These are phyloP conservation scores for Scarus forsteni DNA, from an alignment of 2,797 vertebrate genomes.

Conservation along the genomic window DNA sequence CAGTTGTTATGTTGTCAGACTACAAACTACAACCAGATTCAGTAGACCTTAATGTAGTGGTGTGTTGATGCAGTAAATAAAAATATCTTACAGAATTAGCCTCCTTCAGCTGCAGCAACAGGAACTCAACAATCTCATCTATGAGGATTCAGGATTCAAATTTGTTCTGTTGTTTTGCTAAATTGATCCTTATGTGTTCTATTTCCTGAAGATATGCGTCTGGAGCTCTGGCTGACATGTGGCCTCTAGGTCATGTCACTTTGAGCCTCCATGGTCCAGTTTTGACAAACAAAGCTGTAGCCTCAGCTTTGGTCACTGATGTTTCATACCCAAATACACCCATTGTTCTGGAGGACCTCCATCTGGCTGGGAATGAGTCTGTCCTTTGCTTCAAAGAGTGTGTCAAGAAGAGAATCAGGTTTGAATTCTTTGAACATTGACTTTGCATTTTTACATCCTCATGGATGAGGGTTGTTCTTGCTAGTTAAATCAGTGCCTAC, in stretches of 20 bases:
- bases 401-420: constrained; percentile 59
- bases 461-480: neutral
- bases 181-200: neutral
- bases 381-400: constrained; percentile 32
- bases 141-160: no score
- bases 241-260: constrained; percentile 61
- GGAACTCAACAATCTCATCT: no score
- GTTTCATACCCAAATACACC: constrained; percentile 62
- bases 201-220: constrained; percentile 58
- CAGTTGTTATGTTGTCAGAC: no score
- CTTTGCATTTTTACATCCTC: neutral
- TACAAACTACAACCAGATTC: no score
- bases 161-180: no score
- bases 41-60: no score
- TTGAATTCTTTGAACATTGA: neutral
- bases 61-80: no score
- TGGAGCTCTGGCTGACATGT: constrained; percentile 47
- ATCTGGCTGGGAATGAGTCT: constrained; percentile 14
- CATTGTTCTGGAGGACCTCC: constrained; percentile 44
- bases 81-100: no score
- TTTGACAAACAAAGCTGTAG: constrained; percentile 4
- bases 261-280: constrained; percentile 51
- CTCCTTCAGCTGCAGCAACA: no score
- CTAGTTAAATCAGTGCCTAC: neutral
- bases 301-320: constrained; percentile 41